Percentiles rank a stretch among this genome's conserved stretches.
Evolutionary conservation across 2,797 vertebrate genomes (phyloP).

Genomic region (Etheostoma nigrum): DNA sequence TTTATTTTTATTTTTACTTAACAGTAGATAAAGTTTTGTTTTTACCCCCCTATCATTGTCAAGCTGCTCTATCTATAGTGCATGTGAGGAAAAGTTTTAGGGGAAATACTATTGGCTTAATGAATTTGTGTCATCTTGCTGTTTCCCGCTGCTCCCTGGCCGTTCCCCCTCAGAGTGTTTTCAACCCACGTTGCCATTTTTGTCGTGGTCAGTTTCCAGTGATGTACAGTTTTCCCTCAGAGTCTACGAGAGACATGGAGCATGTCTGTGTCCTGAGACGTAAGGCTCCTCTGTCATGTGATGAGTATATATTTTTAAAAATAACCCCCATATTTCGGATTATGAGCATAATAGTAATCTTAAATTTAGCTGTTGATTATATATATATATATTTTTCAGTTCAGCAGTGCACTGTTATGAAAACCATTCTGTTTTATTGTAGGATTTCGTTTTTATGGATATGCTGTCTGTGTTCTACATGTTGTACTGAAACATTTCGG

Average conservation of each 20-base stretch:
- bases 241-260: conserved; percentile 79
- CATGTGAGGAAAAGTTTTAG: conserved; percentile 73
- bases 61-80: conserved; percentile 79
- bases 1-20: conserved; percentile 60
- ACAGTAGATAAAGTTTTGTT: conserved; percentile 56
- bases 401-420: conserved; percentile 82
- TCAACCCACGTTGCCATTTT: conserved; percentile 76
- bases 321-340: conserved; percentile 80
- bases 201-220: conserved; percentile 82
- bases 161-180: conserved; percentile 62
- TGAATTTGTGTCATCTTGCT: conserved; percentile 63
- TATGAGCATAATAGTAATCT: conserved; percentile 82
- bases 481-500: conserved; percentile 88
- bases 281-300: conserved; percentile 82
- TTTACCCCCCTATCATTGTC: conserved; percentile 50
- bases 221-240: conserved; percentile 81
- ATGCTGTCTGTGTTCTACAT: conserved; percentile 85
- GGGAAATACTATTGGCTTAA: conserved; percentile 69
- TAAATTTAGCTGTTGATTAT: conserved; percentile 77
- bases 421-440: conserved; percentile 77
- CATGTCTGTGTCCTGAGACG: conserved; percentile 77
- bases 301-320: conserved; percentile 84
- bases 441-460: conserved; percentile 76
- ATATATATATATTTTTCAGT: conserved; percentile 76
- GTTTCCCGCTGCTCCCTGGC: conserved; percentile 51